A percentile compares a stretch with the other conserved stretches of the same genome.
These are phyloP conservation scores for Himalopsyche anomala DNA, from an alignment of 2,888 invertebrate genomes.

Conservation along the genomic window DNA sequence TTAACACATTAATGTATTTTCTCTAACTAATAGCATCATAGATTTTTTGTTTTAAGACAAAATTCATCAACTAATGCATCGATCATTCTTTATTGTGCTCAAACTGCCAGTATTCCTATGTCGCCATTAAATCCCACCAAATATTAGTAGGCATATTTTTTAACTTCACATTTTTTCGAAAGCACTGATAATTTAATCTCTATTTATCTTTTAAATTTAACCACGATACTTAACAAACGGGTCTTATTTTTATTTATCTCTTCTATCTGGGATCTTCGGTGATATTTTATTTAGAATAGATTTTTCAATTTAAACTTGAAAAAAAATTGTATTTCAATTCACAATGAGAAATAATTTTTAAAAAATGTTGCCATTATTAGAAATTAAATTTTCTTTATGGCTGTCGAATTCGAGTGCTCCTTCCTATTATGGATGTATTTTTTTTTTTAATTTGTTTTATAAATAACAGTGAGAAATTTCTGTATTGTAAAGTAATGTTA, in stretches of 20 bases:
- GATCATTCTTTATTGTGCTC: background rate
- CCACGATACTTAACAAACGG: background rate
- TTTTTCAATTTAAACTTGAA: background rate
- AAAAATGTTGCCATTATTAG: background rate
- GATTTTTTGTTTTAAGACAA: no score
- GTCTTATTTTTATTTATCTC: background rate
- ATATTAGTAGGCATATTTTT: background rate
- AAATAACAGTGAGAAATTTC: background rate
- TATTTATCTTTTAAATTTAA: background rate
- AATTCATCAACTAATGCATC: no score
- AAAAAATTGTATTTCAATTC: background rate
- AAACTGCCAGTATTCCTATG: background rate
- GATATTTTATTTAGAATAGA: background rate
- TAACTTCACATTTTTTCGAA: slow-evolving; percentile 21
- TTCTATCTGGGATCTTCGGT: background rate
- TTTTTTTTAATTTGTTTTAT: no score
- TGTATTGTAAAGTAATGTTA: background rate
- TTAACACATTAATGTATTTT: no score
- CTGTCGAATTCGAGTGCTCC: background rate
- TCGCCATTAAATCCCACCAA: slow-evolving; percentile 27
- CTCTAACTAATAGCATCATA: no score
- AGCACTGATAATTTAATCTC: slow-evolving; percentile 1
- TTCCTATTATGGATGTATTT: background rate
- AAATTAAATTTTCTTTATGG: background rate
- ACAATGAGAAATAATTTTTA: background rate